A percentile compares a stretch with the other conserved stretches of the same genome.
Conservation (phyloP, 1,140 invertebrate genomes). For the Drosophila rufa region DNA sequence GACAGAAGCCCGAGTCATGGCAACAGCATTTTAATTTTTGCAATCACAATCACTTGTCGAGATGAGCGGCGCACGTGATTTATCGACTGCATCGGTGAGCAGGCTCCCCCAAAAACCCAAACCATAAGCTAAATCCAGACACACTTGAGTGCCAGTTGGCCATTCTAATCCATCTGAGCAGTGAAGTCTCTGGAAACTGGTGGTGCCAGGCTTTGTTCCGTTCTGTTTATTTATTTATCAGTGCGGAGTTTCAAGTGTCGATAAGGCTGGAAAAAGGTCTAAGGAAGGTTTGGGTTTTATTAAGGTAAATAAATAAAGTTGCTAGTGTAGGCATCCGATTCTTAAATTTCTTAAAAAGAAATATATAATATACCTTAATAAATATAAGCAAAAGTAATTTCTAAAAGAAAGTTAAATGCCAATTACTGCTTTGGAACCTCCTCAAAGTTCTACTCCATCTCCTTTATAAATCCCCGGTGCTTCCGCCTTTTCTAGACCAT, state of each 20-base stretch:
- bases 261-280: not conserved
- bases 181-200: not conserved
- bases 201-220: conserved; percentile 5
- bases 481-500: conserved; percentile 32
- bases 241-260: conserved; percentile 5
- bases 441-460: not conserved
- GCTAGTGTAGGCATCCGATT: not conserved
- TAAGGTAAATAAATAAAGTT: not conserved
- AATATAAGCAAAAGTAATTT: no score
- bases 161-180: conserved; percentile 16
- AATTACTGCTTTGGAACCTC: conserved; percentile 5
- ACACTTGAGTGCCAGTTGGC: conserved; percentile 32
- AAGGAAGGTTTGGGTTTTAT: not conserved
- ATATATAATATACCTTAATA: no score
- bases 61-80: conserved; percentile 42
- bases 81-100: conserved; percentile 44
- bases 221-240: conserved; percentile 36
- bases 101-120: conserved; percentile 9
- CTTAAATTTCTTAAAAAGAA: not conserved
- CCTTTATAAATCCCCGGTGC: not conserved
- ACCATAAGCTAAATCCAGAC: conserved; percentile 15
- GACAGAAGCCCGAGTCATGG: conserved; percentile 10
- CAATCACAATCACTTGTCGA: conserved; percentile 13
- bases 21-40: conserved; percentile 23
- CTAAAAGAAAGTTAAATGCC: not conserved